Evolutionary conservation across 2,888 invertebrate genomes (phyloP).

Genomic region (Tinea trinotella): DNA sequence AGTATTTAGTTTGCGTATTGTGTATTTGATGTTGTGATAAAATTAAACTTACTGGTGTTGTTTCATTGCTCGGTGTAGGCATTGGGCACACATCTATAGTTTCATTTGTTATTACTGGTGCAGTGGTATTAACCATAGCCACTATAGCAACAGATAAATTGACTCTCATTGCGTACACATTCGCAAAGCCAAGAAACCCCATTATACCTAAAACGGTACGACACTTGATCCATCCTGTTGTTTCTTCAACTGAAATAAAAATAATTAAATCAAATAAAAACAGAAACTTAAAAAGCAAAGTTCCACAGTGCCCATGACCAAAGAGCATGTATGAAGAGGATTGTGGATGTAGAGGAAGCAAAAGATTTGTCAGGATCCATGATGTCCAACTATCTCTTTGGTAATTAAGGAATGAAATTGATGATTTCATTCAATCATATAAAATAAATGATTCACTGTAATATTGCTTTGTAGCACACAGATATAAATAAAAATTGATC

Average conservation of each 20-base stretch:
- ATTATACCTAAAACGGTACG: slow-evolving; percentile 85
- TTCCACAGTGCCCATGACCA: too few relatives aligned
- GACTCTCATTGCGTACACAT: slow-evolving; percentile 92
- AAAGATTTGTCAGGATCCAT: too few relatives aligned
- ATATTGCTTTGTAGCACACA: too few relatives aligned
- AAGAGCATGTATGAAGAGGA: too few relatives aligned
- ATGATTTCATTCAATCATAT: too few relatives aligned
- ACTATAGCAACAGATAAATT: slow-evolving; percentile 95
- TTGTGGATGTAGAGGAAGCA: too few relatives aligned
- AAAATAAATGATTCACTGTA: too few relatives aligned
- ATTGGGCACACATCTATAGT: slow-evolving; percentile 75
- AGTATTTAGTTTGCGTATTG: not conserved
- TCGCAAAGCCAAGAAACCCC: slow-evolving; percentile 90
- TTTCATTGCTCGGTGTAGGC: slow-evolving; percentile 49
- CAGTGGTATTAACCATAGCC: slow-evolving; percentile 90
- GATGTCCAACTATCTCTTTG: too few relatives aligned
- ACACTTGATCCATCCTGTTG: slow-evolving; percentile 78
- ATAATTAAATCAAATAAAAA: too few relatives aligned
- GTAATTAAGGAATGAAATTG: too few relatives aligned
- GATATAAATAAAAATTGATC: too few relatives aligned
- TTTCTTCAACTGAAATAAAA: slow-evolving; percentile 62
- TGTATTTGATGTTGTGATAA: not conserved
- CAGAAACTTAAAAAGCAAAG: too few relatives aligned
- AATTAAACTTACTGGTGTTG: slow-evolving; percentile 46
- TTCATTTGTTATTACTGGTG: slow-evolving; percentile 67